Conservation (phyloP, 2,113 vertebrate genomes). For the Stigmatopora argus region DNA sequence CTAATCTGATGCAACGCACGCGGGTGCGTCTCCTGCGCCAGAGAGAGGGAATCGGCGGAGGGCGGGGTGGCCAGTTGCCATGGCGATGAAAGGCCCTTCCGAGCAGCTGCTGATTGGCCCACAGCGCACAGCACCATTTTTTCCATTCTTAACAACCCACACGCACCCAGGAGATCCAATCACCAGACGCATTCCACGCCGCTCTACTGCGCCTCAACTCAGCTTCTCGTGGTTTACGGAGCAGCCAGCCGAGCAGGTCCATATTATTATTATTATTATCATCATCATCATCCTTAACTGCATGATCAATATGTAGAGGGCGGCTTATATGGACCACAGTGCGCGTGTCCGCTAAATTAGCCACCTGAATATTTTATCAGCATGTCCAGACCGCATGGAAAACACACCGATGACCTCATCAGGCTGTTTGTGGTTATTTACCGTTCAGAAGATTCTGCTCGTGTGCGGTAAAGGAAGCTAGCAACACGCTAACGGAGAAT, state of each 20-base stretch:
- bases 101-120: constrained; percentile 97
- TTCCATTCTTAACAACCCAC: constrained; percentile 51
- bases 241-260: neutral
- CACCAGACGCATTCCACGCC: constrained; percentile 73
- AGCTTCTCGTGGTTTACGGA: constrained; percentile 59
- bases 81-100: constrained; percentile 81
- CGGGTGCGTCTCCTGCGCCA: constrained; percentile 70
- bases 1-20: constrained; percentile 54
- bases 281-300: neutral
- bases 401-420: neutral
- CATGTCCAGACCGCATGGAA: constrained; percentile 4
- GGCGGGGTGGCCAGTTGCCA: constrained; percentile 90
- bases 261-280: neutral
- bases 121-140: constrained; percentile 61
- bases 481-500: neutral
- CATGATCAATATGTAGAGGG: neutral
- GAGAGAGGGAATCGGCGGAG: constrained; percentile 14
- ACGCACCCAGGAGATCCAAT: constrained; percentile 84
- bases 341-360: constrained; percentile 19
- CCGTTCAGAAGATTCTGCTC: neutral
- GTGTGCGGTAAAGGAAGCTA: neutral
- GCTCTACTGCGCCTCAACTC: neutral
- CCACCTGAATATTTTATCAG: constrained; percentile 52
- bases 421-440: neutral
- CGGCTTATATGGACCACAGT: constrained; percentile 19